phyloP scores from a whole-genome alignment of 1,140 invertebrate genomes.

The Drosophila fuyamai region DNA sequence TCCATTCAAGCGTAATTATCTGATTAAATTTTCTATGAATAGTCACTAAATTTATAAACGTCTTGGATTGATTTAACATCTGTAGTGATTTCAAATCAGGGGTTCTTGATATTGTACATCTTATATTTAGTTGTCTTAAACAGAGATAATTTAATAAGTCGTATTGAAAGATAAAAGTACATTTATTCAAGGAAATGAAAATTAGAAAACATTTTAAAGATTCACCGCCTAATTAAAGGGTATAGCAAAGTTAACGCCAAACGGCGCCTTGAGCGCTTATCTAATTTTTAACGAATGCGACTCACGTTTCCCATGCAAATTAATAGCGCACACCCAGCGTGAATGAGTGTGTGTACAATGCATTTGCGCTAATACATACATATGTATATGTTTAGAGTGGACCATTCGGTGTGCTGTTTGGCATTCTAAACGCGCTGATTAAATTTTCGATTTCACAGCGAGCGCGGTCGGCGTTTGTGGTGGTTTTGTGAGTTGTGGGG shows the following conservation, averaged over 20 bases:
- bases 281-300: constrained; percentile 48
- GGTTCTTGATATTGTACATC: no score
- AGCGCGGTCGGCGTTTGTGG: constrained; percentile 15
- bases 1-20: constrained; percentile 5
- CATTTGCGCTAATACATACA: constrained; percentile 4
- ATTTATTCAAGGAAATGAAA: not conserved
- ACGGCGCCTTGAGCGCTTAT: constrained; percentile 31
- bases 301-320: constrained; percentile 73
- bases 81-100: not conserved
- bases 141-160: no score
- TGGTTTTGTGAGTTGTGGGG: constrained; percentile 3
- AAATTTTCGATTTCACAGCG: constrained; percentile 58
- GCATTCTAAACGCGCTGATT: constrained; percentile 50
- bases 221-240: constrained; percentile 25
- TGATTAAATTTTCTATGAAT: not conserved
- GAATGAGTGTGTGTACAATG: constrained; percentile 1
- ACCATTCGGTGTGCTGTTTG: constrained; percentile 23
- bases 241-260: constrained; percentile 12
- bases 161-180: not conserved
- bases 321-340: constrained; percentile 23
- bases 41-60: not conserved
- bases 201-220: not conserved
- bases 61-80: not conserved
- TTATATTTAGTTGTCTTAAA: no score
- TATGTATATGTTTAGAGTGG: constrained; percentile 14